A percentile compares a stretch with the other conserved stretches of the same genome.
phyloP scores from a whole-genome alignment of 2,113 vertebrate genomes.

The Ptyas mucosa region DNA sequence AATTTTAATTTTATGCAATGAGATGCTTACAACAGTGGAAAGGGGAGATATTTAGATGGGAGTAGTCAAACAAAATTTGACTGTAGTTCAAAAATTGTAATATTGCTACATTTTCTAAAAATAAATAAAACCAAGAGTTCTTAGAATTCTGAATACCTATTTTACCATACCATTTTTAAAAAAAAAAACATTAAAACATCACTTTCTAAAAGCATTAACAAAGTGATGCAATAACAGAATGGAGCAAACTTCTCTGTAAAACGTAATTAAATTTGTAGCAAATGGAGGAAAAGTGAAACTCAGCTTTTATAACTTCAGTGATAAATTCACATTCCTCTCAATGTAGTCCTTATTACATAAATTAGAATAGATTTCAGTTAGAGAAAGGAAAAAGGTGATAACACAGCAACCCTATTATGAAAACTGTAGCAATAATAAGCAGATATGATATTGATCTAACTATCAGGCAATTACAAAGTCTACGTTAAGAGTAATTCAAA shows the following conservation, averaged over 20 bases:
- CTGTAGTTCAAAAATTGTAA: not conserved
- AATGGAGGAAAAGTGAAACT: not conserved
- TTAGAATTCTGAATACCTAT: not conserved
- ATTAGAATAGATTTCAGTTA: not conserved
- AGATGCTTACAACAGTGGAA: not conserved
- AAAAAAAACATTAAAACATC: not conserved
- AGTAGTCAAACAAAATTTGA: not conserved
- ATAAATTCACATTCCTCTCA: not conserved
- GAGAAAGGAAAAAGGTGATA: not conserved
- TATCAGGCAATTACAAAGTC: conserved; percentile 7
- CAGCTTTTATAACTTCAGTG: not conserved
- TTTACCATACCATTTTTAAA: not conserved
- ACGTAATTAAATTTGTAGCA: not conserved
- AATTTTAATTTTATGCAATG: not conserved
- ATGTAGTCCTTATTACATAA: not conserved
- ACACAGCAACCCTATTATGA: conserved; percentile 3
- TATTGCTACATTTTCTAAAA: not conserved
- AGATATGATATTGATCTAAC: conserved; percentile 1
- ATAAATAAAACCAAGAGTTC: not conserved
- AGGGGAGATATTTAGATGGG: not conserved
- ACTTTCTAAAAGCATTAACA: not conserved
- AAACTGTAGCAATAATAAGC: conserved; percentile 2
- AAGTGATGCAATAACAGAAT: not conserved
- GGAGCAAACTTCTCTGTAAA: not conserved
- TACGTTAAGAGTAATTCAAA: not conserved